Evolutionary conservation across 1,140 invertebrate species (phyloP).

Genomic region (Onthophagus taurus): DNA sequence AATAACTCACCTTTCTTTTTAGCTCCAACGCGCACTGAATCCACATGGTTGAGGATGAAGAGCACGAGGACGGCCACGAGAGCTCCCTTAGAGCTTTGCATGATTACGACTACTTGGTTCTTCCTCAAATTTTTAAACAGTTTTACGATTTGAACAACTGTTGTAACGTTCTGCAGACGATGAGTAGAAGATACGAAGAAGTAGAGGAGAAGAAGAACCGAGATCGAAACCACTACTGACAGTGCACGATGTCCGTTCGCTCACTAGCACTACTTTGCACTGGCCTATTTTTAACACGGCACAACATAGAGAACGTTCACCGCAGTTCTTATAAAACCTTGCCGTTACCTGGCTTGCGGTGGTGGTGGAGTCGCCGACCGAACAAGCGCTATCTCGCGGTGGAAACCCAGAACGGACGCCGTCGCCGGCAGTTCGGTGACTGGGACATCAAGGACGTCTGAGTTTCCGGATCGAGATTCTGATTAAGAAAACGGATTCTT

Average conservation of each 20-base stretch:
- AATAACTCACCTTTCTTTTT: slow-evolving; percentile 27
- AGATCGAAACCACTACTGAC: slow-evolving; percentile 6
- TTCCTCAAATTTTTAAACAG: too few relatives aligned
- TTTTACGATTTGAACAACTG: too few relatives aligned
- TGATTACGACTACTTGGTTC: too few relatives aligned
- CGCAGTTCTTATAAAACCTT: slow-evolving; percentile 27
- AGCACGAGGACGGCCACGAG: slow-evolving; percentile 10
- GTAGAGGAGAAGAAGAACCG: too few relatives aligned
- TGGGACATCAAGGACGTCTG: slow-evolving; percentile 15
- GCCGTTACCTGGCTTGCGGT: slow-evolving; percentile 18
- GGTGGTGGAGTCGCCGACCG: slow-evolving; percentile 8
- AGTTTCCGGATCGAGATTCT: slow-evolving; percentile 11
- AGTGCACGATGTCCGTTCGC: slow-evolving; percentile 17
- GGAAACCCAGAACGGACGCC: slow-evolving; percentile 7
- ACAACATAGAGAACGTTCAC: slow-evolving; percentile 19
- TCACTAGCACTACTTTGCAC: slow-evolving; percentile 21
- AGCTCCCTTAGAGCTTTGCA: too few relatives aligned
- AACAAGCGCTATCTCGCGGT: slow-evolving; percentile 15
- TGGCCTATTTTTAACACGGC: slow-evolving; percentile 25
- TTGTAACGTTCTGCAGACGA: too few relatives aligned
- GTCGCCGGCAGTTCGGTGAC: slow-evolving; percentile 2
- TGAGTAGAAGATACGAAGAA: too few relatives aligned
- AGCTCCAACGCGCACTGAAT: slow-evolving; percentile 19
- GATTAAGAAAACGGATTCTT: too few relatives aligned
- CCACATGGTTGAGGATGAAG: slow-evolving; percentile 13